Evolutionary conservation across 1,140 invertebrate genomes (phyloP).

Genomic region (Drosophila watanabei): DNA sequence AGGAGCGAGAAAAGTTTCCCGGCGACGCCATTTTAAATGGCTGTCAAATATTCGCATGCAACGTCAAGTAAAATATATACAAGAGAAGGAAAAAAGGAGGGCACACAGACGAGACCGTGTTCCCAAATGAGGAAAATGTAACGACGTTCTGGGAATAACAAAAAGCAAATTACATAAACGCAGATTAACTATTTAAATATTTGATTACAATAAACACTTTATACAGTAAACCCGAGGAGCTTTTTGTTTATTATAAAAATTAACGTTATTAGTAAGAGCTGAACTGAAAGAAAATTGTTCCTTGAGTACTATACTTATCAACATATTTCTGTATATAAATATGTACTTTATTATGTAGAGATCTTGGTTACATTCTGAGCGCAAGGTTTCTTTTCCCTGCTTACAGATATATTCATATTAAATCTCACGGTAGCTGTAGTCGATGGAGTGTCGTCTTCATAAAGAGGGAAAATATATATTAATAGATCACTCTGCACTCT

Average conservation of each 20-base stretch:
- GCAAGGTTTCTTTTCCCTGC: neutral
- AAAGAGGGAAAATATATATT: too few species aligned
- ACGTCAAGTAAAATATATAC: slow-evolving; percentile 22
- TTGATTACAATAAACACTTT: too few species aligned
- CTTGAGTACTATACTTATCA: neutral
- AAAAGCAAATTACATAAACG: neutral
- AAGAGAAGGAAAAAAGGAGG: neutral
- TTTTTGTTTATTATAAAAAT: neutral
- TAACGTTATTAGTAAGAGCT: neutral
- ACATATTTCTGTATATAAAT: neutral
- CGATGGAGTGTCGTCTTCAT: neutral
- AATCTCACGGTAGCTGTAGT: neutral
- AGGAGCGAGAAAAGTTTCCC: slow-evolving; percentile 20
- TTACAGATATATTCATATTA: neutral
- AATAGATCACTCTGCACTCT: neutral
- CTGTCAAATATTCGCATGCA: slow-evolving; percentile 52
- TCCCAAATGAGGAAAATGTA: neutral
- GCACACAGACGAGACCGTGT: neutral
- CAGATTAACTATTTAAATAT: neutral
- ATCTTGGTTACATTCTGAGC: neutral
- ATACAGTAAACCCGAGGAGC: neutral
- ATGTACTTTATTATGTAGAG: neutral
- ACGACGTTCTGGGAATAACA: neutral
- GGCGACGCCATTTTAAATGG: slow-evolving; percentile 42
- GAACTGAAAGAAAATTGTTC: neutral